Evolutionary conservation across 2,113 vertebrate genomes (phyloP).

Genomic region (Stictonetta naevosa): DNA sequence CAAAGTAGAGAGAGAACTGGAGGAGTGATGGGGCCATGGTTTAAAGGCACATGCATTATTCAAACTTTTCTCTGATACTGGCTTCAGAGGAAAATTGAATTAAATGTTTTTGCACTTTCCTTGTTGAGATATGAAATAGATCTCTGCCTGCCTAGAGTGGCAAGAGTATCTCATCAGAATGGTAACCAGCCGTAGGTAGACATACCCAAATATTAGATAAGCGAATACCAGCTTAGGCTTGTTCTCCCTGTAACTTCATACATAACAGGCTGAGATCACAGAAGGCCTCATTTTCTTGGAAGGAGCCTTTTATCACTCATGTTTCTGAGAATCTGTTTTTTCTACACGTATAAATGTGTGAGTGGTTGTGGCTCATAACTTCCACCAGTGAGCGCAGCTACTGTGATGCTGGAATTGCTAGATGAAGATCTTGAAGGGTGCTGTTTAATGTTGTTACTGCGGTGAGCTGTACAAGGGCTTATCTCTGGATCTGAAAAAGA

Average conservation of each 20-base stretch:
- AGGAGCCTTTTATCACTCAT: background rate
- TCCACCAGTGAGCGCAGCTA: background rate
- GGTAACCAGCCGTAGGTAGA: background rate
- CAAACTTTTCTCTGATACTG: background rate
- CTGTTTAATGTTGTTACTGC: background rate
- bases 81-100: background rate
- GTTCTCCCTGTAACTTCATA: background rate
- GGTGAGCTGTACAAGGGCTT: background rate
- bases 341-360: background rate
- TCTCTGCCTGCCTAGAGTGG: background rate
- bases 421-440: background rate
- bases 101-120: background rate
- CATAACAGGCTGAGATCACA: background rate
- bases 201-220: background rate
- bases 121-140: background rate
- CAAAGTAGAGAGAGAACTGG: background rate
- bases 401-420: background rate
- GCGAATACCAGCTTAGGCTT: background rate
- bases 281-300: background rate
- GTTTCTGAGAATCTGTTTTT: background rate
- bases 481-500: background rate
- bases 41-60: slow-evolving; percentile 46
- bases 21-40: background rate
- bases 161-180: background rate
- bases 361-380: background rate